Evolutionary conservation across 64 coral and sea anemone genomes (phyloP).

Genomic region (Stichodactyla helianthus): DNA sequence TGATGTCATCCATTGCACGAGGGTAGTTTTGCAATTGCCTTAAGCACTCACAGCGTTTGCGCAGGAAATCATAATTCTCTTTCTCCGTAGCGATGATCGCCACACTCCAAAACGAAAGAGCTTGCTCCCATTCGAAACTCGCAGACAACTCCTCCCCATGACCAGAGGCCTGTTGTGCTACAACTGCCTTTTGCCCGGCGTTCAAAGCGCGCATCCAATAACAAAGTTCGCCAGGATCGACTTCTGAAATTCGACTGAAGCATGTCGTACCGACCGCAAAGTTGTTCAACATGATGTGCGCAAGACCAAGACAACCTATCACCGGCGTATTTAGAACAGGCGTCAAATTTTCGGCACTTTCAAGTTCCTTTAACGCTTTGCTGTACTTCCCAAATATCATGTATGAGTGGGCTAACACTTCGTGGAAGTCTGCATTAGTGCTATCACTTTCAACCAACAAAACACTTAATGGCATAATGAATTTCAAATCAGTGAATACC

Average conservation of each 20-base stretch:
- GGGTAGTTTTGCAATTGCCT: constrained; percentile 40
- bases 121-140: constrained; percentile 42
- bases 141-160: constrained; percentile 41
- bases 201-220: constrained; percentile 58
- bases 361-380: constrained; percentile 57
- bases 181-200: constrained; percentile 28
- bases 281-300: constrained; percentile 59
- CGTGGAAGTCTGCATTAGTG: constrained; percentile 49
- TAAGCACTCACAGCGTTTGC: constrained; percentile 71
- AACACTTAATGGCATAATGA: constrained; percentile 46
- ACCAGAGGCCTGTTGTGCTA: constrained; percentile 36
- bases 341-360: constrained; percentile 40
- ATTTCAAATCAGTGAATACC: constrained; percentile 46
- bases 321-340: constrained; percentile 48
- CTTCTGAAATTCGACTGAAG: constrained; percentile 50
- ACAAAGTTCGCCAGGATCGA: constrained; percentile 43
- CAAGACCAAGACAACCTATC: constrained; percentile 63
- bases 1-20: constrained; percentile 52
- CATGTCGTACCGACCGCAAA: constrained; percentile 33
- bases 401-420: constrained; percentile 62
- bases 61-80: constrained; percentile 57
- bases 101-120: constrained; percentile 46
- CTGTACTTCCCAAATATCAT: constrained; percentile 66
- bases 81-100: constrained; percentile 31
- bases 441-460: constrained; percentile 51